These are phyloP conservation scores for Tipula vernalis DNA, from an alignment of 2,888 invertebrate species.

Conservation along the genomic window DNA sequence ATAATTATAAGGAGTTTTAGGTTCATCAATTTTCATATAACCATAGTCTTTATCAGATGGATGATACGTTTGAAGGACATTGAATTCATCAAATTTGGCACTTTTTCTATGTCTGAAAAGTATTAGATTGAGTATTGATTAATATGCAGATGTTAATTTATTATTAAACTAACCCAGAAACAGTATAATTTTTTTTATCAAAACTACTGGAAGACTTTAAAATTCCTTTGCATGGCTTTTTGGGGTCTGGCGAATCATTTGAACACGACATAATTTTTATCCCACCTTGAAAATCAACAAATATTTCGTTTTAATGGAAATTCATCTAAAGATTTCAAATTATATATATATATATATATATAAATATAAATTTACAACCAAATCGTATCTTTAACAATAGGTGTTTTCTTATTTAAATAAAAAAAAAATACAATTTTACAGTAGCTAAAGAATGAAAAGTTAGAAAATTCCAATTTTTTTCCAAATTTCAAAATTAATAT, in stretches of 20 bases:
- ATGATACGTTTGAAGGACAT: conserved; percentile 95
- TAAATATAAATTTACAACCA: not conserved
- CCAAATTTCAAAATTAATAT: not conserved
- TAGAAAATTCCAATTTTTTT: not conserved
- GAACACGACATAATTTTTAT: conserved; percentile 12
- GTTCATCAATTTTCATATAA: conserved; percentile 97
- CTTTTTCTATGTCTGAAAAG: conserved; percentile 38
- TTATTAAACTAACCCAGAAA: not conserved
- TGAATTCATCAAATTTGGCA: conserved; percentile 95
- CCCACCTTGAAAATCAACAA: not conserved
- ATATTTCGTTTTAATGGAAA: not conserved
- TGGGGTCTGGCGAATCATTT: conserved; percentile 33
- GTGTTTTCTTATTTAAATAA: not conserved
- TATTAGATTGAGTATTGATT: not conserved
- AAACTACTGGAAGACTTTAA: conserved; percentile 86
- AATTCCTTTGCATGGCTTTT: conserved; percentile 57
- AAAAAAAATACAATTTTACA: not conserved
- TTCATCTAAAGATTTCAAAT: not conserved
- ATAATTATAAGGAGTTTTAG: conserved; percentile 79
- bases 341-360: not conserved
- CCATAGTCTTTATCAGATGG: conserved; percentile 98
- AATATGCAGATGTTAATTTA: not conserved
- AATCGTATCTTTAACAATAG: not conserved
- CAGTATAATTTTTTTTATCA: conserved; percentile 44
- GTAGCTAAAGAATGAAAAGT: not conserved